Conservation (phyloP, 2,888 invertebrate genomes). For the Halictus ligatus region DNA sequence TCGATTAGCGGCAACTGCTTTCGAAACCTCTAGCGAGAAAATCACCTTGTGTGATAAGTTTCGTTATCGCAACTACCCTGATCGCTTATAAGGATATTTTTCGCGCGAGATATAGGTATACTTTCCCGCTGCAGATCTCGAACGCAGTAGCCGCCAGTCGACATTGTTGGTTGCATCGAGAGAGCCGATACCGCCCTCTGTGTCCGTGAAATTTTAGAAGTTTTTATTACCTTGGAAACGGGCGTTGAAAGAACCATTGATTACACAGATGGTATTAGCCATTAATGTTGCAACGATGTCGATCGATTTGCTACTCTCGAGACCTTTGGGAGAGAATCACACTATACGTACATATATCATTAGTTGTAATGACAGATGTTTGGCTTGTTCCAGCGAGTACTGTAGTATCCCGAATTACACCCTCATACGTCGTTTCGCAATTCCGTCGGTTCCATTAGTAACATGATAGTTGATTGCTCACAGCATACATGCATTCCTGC, state of each 20-base stretch:
- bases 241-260: background rate
- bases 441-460: too few species aligned
- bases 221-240: background rate
- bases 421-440: too few species aligned
- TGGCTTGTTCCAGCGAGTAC: too few species aligned
- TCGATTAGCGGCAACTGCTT: background rate
- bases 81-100: background rate
- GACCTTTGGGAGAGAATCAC: background rate
- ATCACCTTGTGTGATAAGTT: background rate
- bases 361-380: too few species aligned
- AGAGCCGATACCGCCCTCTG: background rate
- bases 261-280: background rate
- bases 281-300: background rate
- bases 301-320: background rate
- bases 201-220: background rate
- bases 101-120: background rate
- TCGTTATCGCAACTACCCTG: background rate
- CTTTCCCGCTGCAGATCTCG: background rate
- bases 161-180: background rate
- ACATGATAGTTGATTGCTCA: too few species aligned
- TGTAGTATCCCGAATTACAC: too few species aligned
- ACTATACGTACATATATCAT: too few species aligned
- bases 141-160: background rate
- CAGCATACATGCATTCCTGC: too few species aligned
- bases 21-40: background rate